Evolutionary conservation across 2,797 vertebrate species (phyloP), one percentile per base, ranked within the genome.

Genomic region (Echeneis naucrates): DNA sequence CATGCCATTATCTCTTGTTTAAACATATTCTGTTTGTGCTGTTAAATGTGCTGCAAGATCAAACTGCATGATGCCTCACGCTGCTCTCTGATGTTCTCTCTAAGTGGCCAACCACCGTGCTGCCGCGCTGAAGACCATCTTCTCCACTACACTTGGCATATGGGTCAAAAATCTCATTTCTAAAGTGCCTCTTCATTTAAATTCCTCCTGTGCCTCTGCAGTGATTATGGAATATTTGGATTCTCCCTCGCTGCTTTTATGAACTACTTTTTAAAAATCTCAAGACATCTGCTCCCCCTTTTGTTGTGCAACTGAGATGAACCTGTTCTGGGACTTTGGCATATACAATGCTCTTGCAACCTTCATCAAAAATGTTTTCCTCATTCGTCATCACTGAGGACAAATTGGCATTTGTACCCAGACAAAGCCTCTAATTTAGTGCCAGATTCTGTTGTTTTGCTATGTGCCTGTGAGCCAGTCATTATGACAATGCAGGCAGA

Each of bases 131-230:
- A 66, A 47, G 24, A 58, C 50, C 42, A 30, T 37, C 37, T 27
- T 56, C 27, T 42, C 14, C 14, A 4, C 54, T 38, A 13, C 51
- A 53, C 27, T 70, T 44, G 52, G 37, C 77, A 71, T 57, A 23
- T 51, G 67, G 44, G 72, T 73, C 63, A 60, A 73, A 63, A 38
- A 30, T 76, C 50, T 69, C 3, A 14, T 59, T 50, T 64, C 59
- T 37, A 7, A 73, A 79, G 60, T 61, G 60, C 5, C n/a, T 70
- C 44, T 58, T 78, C 75, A 86, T 85, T 73, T 73, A 54, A 72
- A 71, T 72, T 78, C 30, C 62, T 67, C 55, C 47, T 58, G 56
- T 3, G 12, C 16, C 35, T 76, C 50, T 5, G 17, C 44, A 37
- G 52, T 47, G 44, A 81, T 82, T 59, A 63, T 53, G 27, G 53